These are phyloP conservation scores for Oryzias javanicus DNA, from an alignment of 2,113 vertebrate species.

Conservation along the genomic window DNA sequence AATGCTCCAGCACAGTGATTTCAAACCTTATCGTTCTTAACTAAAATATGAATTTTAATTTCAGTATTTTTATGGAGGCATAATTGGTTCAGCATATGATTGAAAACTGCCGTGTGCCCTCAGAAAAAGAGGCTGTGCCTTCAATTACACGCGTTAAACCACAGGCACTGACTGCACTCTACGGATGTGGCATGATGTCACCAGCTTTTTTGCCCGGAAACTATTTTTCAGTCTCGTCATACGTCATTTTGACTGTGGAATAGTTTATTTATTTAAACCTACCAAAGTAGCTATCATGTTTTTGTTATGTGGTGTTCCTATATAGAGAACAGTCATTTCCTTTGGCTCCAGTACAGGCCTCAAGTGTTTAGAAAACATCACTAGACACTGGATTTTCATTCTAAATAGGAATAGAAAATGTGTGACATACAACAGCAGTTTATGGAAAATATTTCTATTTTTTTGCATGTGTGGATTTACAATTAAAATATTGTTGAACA, in stretches of 20 bases:
- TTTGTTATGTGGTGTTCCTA: conserved; percentile 2
- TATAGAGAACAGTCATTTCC: conserved; percentile 26
- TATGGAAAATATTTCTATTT: too few relatives aligned
- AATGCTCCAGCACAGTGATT: conserved; percentile 12
- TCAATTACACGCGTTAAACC: conserved; percentile 51
- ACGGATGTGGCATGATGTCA: conserved; percentile 68
- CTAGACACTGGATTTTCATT: too few relatives aligned
- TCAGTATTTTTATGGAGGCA: conserved; percentile 13
- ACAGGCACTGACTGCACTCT: conserved; percentile 30
- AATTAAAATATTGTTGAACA: too few relatives aligned
- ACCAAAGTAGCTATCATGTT: conserved; percentile 22
- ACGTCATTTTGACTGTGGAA: conserved; percentile 20
- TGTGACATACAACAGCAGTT: too few relatives aligned
- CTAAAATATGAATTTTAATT: conserved; percentile 34
- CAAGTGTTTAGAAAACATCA: not conserved
- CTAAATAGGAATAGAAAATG: too few relatives aligned
- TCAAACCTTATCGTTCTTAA: conserved; percentile 38
- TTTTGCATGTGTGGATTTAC: too few relatives aligned
- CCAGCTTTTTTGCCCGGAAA: conserved; percentile 44
- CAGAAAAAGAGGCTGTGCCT: conserved; percentile 20
- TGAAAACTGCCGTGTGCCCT: conserved; percentile 15
- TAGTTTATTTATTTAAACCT: conserved; percentile 31
- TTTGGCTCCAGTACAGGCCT: conserved; percentile 14
- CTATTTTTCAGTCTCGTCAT: conserved; percentile 32
- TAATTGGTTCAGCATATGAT: conserved; percentile 50